A percentile compares a stretch with the other conserved stretches of the same genome.
Conservation (phyloP, 1,140 invertebrate species). For the Tribolium castaneum region DNA sequence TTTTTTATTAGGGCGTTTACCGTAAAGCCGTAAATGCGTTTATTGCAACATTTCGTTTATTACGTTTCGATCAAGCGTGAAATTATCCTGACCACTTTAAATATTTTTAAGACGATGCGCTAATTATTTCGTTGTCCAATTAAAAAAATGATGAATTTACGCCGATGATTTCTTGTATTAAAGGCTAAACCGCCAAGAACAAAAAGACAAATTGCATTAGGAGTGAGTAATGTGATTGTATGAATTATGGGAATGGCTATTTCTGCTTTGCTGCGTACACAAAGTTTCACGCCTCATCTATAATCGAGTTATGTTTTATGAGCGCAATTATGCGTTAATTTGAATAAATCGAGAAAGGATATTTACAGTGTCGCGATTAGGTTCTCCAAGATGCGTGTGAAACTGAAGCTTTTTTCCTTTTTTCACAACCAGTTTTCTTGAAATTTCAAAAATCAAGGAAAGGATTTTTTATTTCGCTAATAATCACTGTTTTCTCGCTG, state of each 20-base stretch:
- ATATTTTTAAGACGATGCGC: background rate
- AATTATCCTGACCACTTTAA: slow-evolving; percentile 26
- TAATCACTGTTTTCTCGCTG: too few species aligned
- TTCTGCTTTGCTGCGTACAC: background rate
- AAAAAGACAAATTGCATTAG: slow-evolving; percentile 11
- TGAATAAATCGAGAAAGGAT: slow-evolving; percentile 24
- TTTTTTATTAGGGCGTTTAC: slow-evolving; percentile 29
- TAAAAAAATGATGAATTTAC: slow-evolving; percentile 26
- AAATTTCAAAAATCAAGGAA: too few species aligned
- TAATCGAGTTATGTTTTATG: slow-evolving; percentile 28
- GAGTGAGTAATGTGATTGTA: slow-evolving; percentile 14
- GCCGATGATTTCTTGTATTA: background rate
- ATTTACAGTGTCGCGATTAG: background rate
- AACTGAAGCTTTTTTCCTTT: background rate
- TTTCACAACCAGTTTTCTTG: background rate
- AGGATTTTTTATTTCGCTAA: too few species aligned
- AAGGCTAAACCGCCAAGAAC: background rate
- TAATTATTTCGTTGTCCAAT: slow-evolving; percentile 23
- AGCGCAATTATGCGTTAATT: slow-evolving; percentile 17
- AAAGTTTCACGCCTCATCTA: slow-evolving; percentile 18
- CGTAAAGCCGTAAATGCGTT: slow-evolving; percentile 31
- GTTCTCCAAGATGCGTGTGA: background rate
- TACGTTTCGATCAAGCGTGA: slow-evolving; percentile 29
- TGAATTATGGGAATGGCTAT: slow-evolving; percentile 2
- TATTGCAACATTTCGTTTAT: slow-evolving; percentile 36